phyloP scores from a whole-genome alignment of 1,140 invertebrate genomes.

The Heliconius congener region DNA sequence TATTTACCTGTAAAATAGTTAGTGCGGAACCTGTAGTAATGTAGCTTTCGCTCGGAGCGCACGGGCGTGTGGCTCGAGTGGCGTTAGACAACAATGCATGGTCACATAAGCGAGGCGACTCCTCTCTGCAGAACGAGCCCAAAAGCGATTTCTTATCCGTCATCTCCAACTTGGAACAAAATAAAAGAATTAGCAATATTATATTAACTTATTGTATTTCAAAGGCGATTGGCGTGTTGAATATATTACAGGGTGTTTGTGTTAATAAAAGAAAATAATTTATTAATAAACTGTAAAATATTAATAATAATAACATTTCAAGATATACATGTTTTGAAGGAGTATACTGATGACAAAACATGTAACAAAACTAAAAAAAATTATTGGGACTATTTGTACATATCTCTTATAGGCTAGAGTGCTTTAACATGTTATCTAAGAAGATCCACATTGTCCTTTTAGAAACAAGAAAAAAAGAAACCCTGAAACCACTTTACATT shows the following conservation, averaged over 20 bases:
- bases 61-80: conserved; percentile 87
- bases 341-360: background rate
- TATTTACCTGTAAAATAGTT: conserved; percentile 84
- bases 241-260: too few relatives aligned
- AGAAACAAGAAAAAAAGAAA: background rate
- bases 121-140: conserved; percentile 89
- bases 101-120: conserved; percentile 87
- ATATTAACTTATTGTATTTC: background rate
- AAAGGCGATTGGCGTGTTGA: too few relatives aligned
- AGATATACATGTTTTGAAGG: too few relatives aligned
- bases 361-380: background rate
- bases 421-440: background rate
- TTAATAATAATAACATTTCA: too few relatives aligned
- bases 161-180: conserved; percentile 66
- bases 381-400: background rate
- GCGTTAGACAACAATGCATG: conserved; percentile 88
- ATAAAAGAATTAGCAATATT: background rate
- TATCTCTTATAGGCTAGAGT: background rate
- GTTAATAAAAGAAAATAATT: too few relatives aligned
- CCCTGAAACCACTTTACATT: background rate
- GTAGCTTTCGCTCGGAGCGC: conserved; percentile 89
- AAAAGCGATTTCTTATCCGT: conserved; percentile 81
- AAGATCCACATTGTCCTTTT: background rate
- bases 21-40: conserved; percentile 87
- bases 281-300: too few relatives aligned